Percentiles rank a stretch among this genome's conserved stretches.
phyloP scores from a whole-genome alignment of 30 jellyfish, hydroid and myxozoan genomes.

The Mastigias papua region DNA sequence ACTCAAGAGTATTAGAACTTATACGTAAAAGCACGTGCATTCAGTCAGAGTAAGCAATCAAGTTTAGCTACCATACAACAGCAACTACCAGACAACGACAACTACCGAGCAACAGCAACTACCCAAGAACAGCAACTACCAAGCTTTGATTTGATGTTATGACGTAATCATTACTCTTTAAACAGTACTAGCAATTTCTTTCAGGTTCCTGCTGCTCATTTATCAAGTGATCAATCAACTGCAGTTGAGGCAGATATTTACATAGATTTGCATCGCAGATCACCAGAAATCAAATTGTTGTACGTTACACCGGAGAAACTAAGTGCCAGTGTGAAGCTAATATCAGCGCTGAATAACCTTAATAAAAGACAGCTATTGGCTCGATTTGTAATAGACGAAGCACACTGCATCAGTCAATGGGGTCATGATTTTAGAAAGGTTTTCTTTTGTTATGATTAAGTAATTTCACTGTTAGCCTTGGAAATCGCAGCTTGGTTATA shows the following conservation, averaged over 20 bases:
- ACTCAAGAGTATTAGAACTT: too few species aligned
- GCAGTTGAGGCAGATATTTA: slow-evolving; percentile 76
- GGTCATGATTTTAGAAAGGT: slow-evolving; percentile 99
- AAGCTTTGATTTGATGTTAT: background rate
- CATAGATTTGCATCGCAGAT: slow-evolving; percentile 73
- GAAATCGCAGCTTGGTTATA: too few species aligned
- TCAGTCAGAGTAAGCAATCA: too few species aligned
- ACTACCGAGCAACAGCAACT: slow-evolving; percentile 54
- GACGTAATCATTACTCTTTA: background rate
- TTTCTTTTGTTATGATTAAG: too few species aligned
- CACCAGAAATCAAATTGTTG: slow-evolving; percentile 90
- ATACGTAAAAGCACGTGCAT: too few species aligned
- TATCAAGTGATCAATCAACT: slow-evolving; percentile 90
- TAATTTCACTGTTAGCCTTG: too few species aligned
- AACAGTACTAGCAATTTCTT: background rate
- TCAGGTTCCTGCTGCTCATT: slow-evolving; percentile 98
- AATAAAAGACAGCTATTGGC: slow-evolving; percentile 75
- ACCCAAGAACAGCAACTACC: background rate
- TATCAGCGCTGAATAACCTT: slow-evolving; percentile 64
- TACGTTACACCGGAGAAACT: slow-evolving; percentile 99
- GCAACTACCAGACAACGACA: slow-evolving; percentile 84
- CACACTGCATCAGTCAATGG: slow-evolving; percentile 99
- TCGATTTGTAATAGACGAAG: slow-evolving; percentile 98
- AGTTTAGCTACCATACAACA: slow-evolving; percentile 95
- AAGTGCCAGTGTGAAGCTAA: slow-evolving; percentile 81